Evolutionary conservation across 2,797 vertebrate species (phyloP).

Genomic region (Bradypus variegatus): DNA sequence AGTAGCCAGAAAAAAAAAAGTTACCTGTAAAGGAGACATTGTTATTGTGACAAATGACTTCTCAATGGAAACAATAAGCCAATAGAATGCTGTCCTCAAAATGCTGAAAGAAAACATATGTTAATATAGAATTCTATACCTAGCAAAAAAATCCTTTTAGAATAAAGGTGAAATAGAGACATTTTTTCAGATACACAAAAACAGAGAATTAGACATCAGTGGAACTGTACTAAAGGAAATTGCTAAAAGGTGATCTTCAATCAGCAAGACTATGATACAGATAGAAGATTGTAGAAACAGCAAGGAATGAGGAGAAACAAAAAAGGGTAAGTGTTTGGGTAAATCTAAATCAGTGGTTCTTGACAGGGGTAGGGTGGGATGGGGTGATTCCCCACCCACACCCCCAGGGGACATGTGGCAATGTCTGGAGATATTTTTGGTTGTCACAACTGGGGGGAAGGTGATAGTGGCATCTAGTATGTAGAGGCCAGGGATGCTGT

Average conservation of each 20-base stretch:
- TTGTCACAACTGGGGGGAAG: not conserved
- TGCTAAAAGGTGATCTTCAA: not conserved
- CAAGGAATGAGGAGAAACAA: not conserved
- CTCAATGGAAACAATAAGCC: not conserved
- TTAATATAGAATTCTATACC: not conserved
- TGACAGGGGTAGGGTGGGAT: not conserved
- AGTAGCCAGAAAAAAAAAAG: not conserved
- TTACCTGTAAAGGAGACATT: slow-evolving; percentile 17
- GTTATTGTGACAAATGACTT: slow-evolving; percentile 8
- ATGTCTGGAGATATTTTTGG: not conserved
- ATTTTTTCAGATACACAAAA: slow-evolving; percentile 30
- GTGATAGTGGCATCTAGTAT: not conserved
- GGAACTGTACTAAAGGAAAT: not conserved
- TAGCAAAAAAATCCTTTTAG: slow-evolving; percentile 24
- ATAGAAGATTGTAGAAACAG: not conserved
- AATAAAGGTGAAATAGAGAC: slow-evolving; percentile 14
- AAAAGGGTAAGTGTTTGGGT: not conserved
- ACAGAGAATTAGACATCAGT: not conserved
- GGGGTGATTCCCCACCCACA: not conserved
- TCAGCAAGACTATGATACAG: slow-evolving; percentile 6
- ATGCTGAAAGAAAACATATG: not conserved
- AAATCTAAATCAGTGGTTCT: not conserved
- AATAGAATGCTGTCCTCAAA: not conserved
- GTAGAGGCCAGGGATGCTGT: not conserved
- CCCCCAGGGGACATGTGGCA: not conserved